Base-by-base conservation (phyloP, 2,888 invertebrate species). In the Eristalinus sepulchralis region DNA sequence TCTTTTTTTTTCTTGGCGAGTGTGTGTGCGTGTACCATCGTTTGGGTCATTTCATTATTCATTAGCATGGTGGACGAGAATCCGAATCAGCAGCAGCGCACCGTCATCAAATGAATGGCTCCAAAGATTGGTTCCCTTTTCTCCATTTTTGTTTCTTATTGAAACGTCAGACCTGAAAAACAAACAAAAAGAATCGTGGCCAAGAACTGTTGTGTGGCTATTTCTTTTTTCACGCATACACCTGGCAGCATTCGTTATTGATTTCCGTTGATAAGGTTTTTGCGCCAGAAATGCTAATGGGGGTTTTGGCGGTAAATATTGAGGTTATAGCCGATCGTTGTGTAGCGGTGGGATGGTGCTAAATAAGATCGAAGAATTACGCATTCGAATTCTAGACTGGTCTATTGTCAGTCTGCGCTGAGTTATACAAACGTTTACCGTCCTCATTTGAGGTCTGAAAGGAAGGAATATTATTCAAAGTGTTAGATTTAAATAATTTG, bases 21-120 rank as follows among this genome's bases (percentile, higher is more conserved):
- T 39, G 53, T 17, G 39, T 68, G 8, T 72, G 67, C 67, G 31
- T 67, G 67, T 66, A 68, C 47, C 67, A 80, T 76, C 66, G 81
- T 73, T 85, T 77, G 77, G 81, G 76, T 59, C 76, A 85, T 63
- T 85, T 85, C 33, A 64, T 77, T 85, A 81, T 85, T 85, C 84
- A 85, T 85, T 85, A 81, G 71, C 76, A 80, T 79, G 68, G 53
- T 31, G 62, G 72, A 59, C 57, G 57, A 24, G 57, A 13, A 57
- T 24, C 57, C 13, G 57, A 22, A 24, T 5, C 57, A 57, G 11
- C 24, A 0, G 57, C 57, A 57, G 24, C 24, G 31, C 66, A 31
- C 55, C 47, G 60, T 55, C 34, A 39, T 55, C 73, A 83, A 33
- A 73, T 33, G 63, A 31, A 62, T 55, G 64, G 36, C 57, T 70